A percentile compares a stretch with the other conserved stretches of the same genome.
phyloP scores from a whole-genome alignment of 1,140 invertebrate species.

The Drosophila lowei region DNA sequence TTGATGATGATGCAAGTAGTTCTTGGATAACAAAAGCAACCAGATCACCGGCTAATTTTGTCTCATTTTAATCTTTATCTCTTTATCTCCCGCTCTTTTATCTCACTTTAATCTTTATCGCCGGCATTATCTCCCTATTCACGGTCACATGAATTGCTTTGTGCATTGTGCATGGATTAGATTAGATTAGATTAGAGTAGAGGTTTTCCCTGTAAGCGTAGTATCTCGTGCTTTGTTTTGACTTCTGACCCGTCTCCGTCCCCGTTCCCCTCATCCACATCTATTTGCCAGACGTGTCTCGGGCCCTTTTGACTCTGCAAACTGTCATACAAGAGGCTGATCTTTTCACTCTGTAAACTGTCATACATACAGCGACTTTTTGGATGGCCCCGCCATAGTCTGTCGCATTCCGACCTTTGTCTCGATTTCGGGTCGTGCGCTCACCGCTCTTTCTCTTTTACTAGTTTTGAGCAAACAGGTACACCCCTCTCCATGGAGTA shows the following conservation, averaged over 20 bases:
- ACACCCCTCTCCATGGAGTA: too few species aligned
- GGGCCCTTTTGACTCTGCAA: slow-evolving; percentile 15
- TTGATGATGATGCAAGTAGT: too few species aligned
- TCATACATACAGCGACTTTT: slow-evolving; percentile 7
- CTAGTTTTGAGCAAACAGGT: slow-evolving; percentile 33
- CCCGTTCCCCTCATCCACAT: not conserved
- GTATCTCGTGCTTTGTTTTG: too few species aligned
- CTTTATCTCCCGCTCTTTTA: slow-evolving; percentile 12
- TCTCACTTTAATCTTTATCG: slow-evolving; percentile 34
- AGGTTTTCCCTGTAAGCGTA: not conserved
- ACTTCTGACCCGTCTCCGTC: too few species aligned
- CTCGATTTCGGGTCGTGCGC: slow-evolving; percentile 18
- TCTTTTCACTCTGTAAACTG: slow-evolving; percentile 12
- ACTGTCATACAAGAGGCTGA: slow-evolving; percentile 5
- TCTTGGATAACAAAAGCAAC: not conserved
- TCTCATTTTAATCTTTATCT: slow-evolving; percentile 22
- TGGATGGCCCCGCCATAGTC: not conserved
- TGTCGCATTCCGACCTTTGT: slow-evolving; percentile 42
- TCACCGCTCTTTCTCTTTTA: slow-evolving; percentile 6
- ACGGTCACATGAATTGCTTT: slow-evolving; percentile 30
- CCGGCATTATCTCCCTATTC: slow-evolving; percentile 17
- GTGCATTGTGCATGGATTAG: slow-evolving; percentile 25
- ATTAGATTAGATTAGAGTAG: slow-evolving; percentile 57
- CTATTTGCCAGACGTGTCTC: slow-evolving; percentile 29
- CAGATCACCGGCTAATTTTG: slow-evolving; percentile 46